Evolutionary conservation across 2,888 invertebrate genomes (phyloP), one percentile per base, ranked within the genome.

Genomic region (Mythimna loreyi): DNA sequence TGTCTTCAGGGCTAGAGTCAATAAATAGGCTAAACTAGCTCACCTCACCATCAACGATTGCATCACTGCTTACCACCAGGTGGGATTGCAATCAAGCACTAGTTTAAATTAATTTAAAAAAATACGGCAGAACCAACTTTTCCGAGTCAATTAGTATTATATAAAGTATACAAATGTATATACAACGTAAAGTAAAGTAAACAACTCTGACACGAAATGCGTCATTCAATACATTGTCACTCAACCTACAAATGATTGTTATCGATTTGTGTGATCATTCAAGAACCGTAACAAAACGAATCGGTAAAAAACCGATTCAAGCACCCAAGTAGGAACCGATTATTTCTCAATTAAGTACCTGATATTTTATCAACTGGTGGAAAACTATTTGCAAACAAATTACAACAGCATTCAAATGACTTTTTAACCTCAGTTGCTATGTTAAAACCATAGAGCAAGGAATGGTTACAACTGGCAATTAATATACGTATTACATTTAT

Each of bases 361-460:
- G 16, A 58, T 53, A 58, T 53, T 74, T 58, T 60, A 53, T n/a
- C 25, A 8, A 36, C 11, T 21, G 53, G 30, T 72, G 43, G 57
- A 36, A 73, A 72, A 49, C 73, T 16, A 13, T 47, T 65, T 3
- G 28, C 47, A 60, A 73, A 78, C 28, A 28, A 43, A n/a, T 74
- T 78, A 21, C 56, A 52, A 65, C 65, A 74, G 5, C 8, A 33
- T 73, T 60, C 0, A 63, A 74, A 57, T 49, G 47, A 58, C 43
- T 64, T 64, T 40, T 45, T 64, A 56, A 60, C 50, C 40, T 78
- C 9, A 64, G 16, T 59, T 63, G 21, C 36, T n/a, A 23, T 33
- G 47, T 52, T 30, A 78, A 64, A 65, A 57, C 13, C 13, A 33
- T 0, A 53, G 53, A 53, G 30, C n/a, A 53, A 5, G n/a, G 30